Evolutionary conservation across 1,140 invertebrate species (phyloP), one percentile per base, ranked within the genome.

Genomic region (Trichonephila clavipes): DNA sequence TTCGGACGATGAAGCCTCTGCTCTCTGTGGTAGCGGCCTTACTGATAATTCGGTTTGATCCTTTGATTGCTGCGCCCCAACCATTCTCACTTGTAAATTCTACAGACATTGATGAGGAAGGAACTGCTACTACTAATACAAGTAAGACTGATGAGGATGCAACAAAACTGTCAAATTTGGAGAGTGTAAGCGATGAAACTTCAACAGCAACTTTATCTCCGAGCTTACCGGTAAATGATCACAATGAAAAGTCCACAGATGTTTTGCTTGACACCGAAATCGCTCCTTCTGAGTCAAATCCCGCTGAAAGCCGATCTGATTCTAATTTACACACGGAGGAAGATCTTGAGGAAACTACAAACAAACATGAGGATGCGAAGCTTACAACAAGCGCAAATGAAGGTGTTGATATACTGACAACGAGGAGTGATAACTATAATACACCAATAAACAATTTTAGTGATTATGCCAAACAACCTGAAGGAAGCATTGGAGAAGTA

Each of bases 1-100:
- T 77, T 82, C 51, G 8, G 0, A 66, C 19, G 40, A 91, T 85
- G 77, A 85, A n/a, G 90, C 77, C 77, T 77, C 81, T 66, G 34
- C 81, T 51, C 0, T 8, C 62, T 19, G 18, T 66, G 12, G 72
- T 72, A n/a, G 40, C 86, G 77, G 64, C 58, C 1, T 44, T 92
- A 0, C 14, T 64, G 90, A 10, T 92, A 62, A 16, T 19, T 77
- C 69, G 16, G 66, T 3, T 58, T 18, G 61, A 64, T n/a, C 21
- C 21, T 6, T 10, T 21, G 1, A 44, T 16, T 1, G n/a, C 34
- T 8, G 90, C 90, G 0, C 90, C 90, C 19, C 90, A 92, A 34
- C 82, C 90, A 1, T 18, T 90, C 7, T 19, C 61, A 16, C 24
- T 40, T n/a, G 4, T 62, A 34, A 64, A 87, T 87, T 19, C 58